A percentile compares a stretch with the other conserved stretches of the same genome.
Conservation (phyloP, 2,113 vertebrate genomes). For the Sceloporus undulatus region DNA sequence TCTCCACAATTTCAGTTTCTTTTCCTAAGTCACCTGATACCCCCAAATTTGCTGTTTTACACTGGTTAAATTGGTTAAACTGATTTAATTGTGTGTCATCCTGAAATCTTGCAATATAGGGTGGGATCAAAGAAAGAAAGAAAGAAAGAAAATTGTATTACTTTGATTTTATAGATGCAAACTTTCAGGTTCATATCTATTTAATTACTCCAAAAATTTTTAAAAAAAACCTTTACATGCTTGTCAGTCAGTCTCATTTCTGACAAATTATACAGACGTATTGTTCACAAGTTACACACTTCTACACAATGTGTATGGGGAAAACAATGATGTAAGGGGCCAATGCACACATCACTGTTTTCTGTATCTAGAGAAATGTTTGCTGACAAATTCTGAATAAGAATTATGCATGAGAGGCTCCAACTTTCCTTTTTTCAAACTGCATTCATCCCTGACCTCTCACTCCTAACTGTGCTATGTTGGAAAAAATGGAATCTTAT, state of each 20-base stretch:
- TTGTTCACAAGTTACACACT: too few species aligned
- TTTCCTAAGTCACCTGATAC: too few species aligned
- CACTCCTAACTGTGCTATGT: neutral
- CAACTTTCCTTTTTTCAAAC: neutral
- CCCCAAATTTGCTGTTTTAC: too few species aligned
- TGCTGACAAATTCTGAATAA: neutral
- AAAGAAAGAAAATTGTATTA: neutral
- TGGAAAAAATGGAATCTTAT: neutral
- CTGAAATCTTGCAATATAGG: too few species aligned
- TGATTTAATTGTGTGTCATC: too few species aligned
- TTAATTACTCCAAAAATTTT: neutral
- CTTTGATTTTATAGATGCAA: neutral
- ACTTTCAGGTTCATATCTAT: neutral
- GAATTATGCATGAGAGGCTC: neutral
- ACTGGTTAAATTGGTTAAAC: too few species aligned
- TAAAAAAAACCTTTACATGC: neutral
- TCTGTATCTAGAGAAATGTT: neutral
- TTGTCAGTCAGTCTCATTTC: neutral
- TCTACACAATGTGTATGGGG: too few species aligned
- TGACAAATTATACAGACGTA: too few species aligned
- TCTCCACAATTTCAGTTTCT: too few species aligned
- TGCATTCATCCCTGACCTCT: neutral
- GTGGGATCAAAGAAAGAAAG: too few species aligned
- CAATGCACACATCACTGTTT: neutral
- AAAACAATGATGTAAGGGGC: neutral